Evolutionary conservation across 2,888 invertebrate genomes (phyloP), one percentile per base, ranked within the genome.

Genomic region (Drosophila bunnanda): DNA sequence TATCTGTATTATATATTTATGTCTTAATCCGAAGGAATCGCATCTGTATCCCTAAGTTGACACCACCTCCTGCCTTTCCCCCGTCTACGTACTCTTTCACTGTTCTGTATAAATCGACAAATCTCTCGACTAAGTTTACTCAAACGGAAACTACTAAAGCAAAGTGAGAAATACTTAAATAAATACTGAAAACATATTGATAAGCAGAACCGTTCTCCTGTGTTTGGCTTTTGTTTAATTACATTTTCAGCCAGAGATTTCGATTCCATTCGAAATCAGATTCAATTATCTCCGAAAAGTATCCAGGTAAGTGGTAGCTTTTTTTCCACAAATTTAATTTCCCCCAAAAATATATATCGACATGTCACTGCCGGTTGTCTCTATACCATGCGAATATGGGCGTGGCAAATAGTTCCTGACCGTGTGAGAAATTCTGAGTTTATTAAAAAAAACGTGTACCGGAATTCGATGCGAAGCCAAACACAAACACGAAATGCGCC

Each of bases 121-220:
- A 73, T 57, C 66, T 76, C 64, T 72, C 68, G 53, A 59, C 64
- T 84, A 78, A 79, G 83, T 75, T 76, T 57, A 62, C 70, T 53
- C 66, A 54, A 71, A 30, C 59, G 34, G 59, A 53, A 61, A 61
- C 53, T 73, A 39, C 53, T 68, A 75, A 43, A 59, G 71, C 55
- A 73, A 82, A 79, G 78, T 72, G 73, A 85, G 61, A 72, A 82
- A 79, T 83, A 83, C 79, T 82, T 83, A 82, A 83, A 83, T 83
- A 85, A 83, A 83, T 85, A 83, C 81, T 76, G 79, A 83, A 83
- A 75, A 46, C 48, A 81, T 78, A 78, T 81, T 75, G 76, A 79
- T 81, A 83, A 82, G 85, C 58, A 71, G 64, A 50, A 32, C 22
- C 34, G 15, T 22, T 20, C 22, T 41, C 36, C 10, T 56, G 56